These are phyloP conservation scores for Euzophera pinguis DNA, from an alignment of 2,888 invertebrate species.

Conservation along the genomic window DNA sequence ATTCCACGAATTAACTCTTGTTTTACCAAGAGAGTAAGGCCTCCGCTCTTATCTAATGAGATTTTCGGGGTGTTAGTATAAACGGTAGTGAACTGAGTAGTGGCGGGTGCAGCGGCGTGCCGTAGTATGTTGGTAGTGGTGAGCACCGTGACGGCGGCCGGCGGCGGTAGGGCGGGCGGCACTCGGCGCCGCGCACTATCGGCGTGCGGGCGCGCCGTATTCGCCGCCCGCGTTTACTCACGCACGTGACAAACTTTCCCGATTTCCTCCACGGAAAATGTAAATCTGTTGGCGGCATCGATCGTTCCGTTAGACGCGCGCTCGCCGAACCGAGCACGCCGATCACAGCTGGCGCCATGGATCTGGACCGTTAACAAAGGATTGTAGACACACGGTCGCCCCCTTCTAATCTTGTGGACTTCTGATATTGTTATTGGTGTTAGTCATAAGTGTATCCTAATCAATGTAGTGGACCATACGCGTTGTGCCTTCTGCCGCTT, in stretches of 20 bases:
- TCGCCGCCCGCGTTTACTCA: constrained; percentile 56
- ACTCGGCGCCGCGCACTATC: constrained; percentile 74
- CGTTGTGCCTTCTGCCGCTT: constrained; percentile 70
- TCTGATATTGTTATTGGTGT: constrained; percentile 53
- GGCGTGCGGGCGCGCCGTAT: constrained; percentile 75
- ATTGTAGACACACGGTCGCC: constrained; percentile 42
- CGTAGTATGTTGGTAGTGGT: constrained; percentile 28
- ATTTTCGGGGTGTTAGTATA: constrained; percentile 49
- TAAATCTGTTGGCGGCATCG: constrained; percentile 77
- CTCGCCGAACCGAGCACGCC: constrained; percentile 57
- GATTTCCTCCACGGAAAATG: constrained; percentile 76
- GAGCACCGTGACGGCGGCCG: constrained; percentile 34
- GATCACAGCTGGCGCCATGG: constrained; percentile 73
- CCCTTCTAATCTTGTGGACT: constrained; percentile 46
- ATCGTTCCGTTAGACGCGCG: constrained; percentile 66
- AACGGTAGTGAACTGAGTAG: constrained; percentile 38
- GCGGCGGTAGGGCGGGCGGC: constrained; percentile 67
- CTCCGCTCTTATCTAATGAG: constrained; percentile 19
- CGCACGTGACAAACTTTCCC: constrained; percentile 76
- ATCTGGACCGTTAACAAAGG: constrained; percentile 71
- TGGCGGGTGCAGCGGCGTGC: constrained; percentile 25
- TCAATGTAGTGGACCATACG: constrained; percentile 69
- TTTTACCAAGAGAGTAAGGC: not conserved
- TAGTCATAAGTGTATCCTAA: constrained; percentile 55
- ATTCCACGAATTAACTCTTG: not conserved